Conservation (phyloP, 1,140 invertebrate species). For the Euura lappo region DNA sequence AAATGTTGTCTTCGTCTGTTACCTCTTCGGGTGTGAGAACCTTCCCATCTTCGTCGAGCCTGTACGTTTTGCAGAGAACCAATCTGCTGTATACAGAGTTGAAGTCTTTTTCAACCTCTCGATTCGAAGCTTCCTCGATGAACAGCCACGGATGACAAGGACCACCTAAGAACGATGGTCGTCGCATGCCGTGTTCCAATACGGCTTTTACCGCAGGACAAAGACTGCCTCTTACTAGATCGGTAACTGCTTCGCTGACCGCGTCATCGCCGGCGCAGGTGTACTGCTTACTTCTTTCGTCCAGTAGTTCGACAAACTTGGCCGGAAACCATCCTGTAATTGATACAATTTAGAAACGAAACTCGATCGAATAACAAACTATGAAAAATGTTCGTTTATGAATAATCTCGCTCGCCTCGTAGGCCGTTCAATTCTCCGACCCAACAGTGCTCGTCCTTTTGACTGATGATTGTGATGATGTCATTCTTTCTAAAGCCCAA, state of each 20-base stretch:
- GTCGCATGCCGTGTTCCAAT: conserved; percentile 94
- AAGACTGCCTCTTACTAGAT: conserved; percentile 92
- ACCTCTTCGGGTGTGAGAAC: conserved; percentile 98
- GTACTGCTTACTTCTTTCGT: conserved; percentile 97
- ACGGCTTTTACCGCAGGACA: conserved; percentile 95
- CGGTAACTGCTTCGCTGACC: conserved; percentile 94
- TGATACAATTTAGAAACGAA: not conserved
- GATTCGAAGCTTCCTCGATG: conserved; percentile 94
- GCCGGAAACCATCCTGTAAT: conserved; percentile 95
- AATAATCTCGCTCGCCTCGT: conserved; percentile 69
- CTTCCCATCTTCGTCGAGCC: conserved; percentile 98
- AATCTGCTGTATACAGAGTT: conserved; percentile 97
- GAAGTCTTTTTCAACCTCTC: conserved; percentile 97
- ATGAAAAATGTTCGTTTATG: conserved; percentile 12
- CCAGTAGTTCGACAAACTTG: conserved; percentile 95
- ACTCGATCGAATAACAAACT: not conserved
- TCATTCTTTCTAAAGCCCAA: conserved; percentile 98
- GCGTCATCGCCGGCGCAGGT: conserved; percentile 96
- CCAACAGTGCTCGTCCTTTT: conserved; percentile 99
- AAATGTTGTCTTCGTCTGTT: not conserved
- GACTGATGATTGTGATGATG: conserved; percentile 96
- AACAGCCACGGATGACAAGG: conserved; percentile 99
- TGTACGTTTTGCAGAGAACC: conserved; percentile 97
- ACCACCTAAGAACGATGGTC: conserved; percentile 83
- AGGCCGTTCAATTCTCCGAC: conserved; percentile 97